Conservation (phyloP, 2,888 invertebrate species). For the Lithophane socia region DNA sequence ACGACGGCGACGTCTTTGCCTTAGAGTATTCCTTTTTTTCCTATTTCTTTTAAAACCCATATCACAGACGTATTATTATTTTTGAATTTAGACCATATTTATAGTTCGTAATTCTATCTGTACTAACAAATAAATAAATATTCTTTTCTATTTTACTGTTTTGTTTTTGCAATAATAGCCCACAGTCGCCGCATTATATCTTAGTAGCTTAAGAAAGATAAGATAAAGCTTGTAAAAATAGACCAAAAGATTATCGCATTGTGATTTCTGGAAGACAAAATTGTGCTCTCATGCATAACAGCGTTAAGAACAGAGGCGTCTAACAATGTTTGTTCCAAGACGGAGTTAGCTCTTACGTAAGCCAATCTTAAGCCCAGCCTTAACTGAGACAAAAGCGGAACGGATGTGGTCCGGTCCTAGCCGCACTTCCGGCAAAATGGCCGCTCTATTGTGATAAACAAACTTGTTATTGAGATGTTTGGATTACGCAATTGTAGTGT, state of each 20-base stretch:
- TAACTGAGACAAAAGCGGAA: slow-evolving; percentile 65
- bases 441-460: slow-evolving; percentile 63
- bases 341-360: slow-evolving; percentile 62
- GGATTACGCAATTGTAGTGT: slow-evolving; percentile 63
- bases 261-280: slow-evolving; percentile 30
- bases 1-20: too few relatives aligned
- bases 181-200: background rate
- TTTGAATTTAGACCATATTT: background rate
- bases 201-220: background rate
- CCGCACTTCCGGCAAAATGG: slow-evolving; percentile 71
- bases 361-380: slow-evolving; percentile 63
- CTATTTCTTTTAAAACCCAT: too few relatives aligned
- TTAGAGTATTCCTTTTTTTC: too few relatives aligned
- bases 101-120: too few relatives aligned
- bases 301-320: slow-evolving; percentile 49
- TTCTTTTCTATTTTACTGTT: background rate
- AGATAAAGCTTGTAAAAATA: slow-evolving; percentile 5
- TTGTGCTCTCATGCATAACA: slow-evolving; percentile 51
- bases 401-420: slow-evolving; percentile 67
- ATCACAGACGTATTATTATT: too few relatives aligned
- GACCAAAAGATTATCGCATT: slow-evolving; percentile 17
- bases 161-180: background rate
- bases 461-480: slow-evolving; percentile 68
- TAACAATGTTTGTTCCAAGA: slow-evolving; percentile 60
- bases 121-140: background rate